These are phyloP conservation scores for Antennarius striatus DNA, from an alignment of 2,113 vertebrate genomes.

Conservation along the genomic window DNA sequence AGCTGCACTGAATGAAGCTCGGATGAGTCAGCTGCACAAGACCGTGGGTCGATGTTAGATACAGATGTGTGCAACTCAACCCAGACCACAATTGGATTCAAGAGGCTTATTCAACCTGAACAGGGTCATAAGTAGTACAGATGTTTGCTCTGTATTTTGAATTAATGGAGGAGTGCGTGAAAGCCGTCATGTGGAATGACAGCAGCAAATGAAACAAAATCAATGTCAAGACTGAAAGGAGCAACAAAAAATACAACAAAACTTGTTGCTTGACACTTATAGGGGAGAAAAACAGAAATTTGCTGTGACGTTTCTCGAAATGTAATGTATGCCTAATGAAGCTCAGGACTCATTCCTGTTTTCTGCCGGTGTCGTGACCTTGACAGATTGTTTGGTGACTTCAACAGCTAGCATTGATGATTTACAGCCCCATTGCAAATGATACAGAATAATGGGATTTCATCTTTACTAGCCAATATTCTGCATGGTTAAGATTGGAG, in stretches of 20 bases:
- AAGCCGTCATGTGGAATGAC: conserved; percentile 11
- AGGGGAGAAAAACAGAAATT: conserved; percentile 30
- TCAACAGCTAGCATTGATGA: conserved; percentile 37
- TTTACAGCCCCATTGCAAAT: conserved; percentile 48
- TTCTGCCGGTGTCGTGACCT: conserved; percentile 52
- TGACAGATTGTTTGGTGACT: conserved; percentile 49
- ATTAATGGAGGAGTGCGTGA: conserved; percentile 16
- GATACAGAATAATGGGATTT: conserved; percentile 56
- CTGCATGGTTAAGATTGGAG: conserved; percentile 30
- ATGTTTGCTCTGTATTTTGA: conserved; percentile 23
- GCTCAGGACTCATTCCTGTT: neutral
- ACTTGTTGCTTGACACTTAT: conserved; percentile 10
- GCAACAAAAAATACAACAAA: neutral
- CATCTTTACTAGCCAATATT: conserved; percentile 41
- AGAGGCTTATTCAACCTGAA: conserved; percentile 22
- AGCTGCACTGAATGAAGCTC: conserved; percentile 1
- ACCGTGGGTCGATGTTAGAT: conserved; percentile 15
- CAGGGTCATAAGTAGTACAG: conserved; percentile 20
- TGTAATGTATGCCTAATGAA: conserved; percentile 5
- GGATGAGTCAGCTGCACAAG: conserved; percentile 23
- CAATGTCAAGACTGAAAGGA: conserved; percentile 23
- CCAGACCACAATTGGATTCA: neutral
- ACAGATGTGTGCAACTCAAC: neutral
- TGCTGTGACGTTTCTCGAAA: conserved; percentile 16
- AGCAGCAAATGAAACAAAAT: conserved; percentile 28